Conservation (phyloP, 2,113 vertebrate genomes). For the Sylvietta virens region DNA sequence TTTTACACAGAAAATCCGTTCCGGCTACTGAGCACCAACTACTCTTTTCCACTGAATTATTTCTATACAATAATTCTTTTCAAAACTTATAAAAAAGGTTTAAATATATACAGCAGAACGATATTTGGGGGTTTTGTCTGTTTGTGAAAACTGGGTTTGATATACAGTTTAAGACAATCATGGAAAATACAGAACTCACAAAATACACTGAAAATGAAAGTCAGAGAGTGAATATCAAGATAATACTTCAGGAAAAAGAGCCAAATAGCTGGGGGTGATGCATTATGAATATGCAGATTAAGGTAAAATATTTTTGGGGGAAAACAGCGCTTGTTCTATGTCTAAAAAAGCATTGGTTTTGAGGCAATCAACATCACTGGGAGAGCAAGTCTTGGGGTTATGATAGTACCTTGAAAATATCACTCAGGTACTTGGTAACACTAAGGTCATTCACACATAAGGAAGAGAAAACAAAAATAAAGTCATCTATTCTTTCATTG, state of each 20-base stretch:
- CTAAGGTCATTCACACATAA: not conserved
- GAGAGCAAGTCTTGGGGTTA: not conserved
- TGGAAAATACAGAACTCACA: not conserved
- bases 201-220: not conserved
- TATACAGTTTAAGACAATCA: not conserved
- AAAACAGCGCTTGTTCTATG: not conserved
- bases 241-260: not conserved
- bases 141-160: not conserved
- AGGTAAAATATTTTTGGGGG: not conserved
- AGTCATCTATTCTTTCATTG: not conserved
- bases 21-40: not conserved
- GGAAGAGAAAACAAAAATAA: not conserved
- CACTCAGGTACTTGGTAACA: not conserved
- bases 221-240: not conserved
- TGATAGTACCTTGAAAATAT: not conserved
- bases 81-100: not conserved
- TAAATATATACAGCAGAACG: not conserved
- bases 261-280: not conserved
- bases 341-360: not conserved
- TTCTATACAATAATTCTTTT: not conserved
- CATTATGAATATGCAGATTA: not conserved
- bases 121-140: fast-evolving
- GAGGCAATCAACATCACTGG: not conserved
- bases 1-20: not conserved
- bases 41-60: not conserved